phyloP scores from a whole-genome alignment of 2,113 vertebrate species.

The Vidua macroura region DNA sequence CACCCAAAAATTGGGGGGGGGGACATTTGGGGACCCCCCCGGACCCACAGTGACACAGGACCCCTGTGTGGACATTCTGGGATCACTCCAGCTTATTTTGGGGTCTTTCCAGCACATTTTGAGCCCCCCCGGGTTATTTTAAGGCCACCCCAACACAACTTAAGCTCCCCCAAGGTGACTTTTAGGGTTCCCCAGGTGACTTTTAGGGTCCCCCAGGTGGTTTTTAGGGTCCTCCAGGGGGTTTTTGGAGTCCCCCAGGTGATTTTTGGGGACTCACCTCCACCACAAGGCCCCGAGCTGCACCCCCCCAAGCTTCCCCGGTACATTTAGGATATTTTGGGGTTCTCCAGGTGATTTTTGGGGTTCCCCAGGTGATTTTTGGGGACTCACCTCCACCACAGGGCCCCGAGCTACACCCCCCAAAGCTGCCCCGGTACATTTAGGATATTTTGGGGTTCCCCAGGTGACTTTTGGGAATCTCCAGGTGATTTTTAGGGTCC shows the following conservation, averaged over 20 bases:
- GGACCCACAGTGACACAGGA: background rate
- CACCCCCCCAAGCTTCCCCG: background rate
- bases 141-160: too few species aligned
- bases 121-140: too few species aligned
- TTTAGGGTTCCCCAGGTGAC: too few species aligned
- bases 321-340: background rate
- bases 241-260: background rate
- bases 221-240: background rate
- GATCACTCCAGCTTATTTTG: too few species aligned
- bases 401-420: too few species aligned
- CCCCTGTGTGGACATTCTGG: background rate
- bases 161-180: background rate
- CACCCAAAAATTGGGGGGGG: background rate
- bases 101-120: background rate
- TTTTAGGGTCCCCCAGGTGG: background rate
- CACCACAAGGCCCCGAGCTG: background rate
- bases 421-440: too few species aligned
- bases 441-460: too few species aligned
- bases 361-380: background rate
- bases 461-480: too few species aligned
- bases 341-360: background rate
- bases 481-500: too few species aligned
- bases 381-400: too few species aligned
- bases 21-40: background rate
- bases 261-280: background rate